Base-by-base conservation (phyloP, 2,888 invertebrate genomes). In the Bibio marci region DNA sequence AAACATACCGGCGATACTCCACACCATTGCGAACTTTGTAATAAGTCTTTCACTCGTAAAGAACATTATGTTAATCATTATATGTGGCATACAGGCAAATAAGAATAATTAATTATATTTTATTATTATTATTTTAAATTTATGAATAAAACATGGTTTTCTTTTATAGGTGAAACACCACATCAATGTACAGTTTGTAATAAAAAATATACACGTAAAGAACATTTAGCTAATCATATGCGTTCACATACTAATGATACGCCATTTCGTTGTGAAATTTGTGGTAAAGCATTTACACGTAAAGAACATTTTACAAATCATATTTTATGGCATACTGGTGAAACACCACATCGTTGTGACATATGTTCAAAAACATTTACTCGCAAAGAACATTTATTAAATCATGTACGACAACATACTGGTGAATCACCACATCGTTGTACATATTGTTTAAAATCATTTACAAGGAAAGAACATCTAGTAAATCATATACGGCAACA, bases 281-380 rank as follows among this genome's bases (percentile, higher is more conserved):
- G 86, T 64, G 81, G 83, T 60, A 86, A 86, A 65, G 79, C 81
- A 48, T 86, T 86, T 63, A 83, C 83, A 44, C 71, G 85, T 57
- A 86, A 85, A 67, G 86, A 86, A 66, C 85, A 86, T 64, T 83
- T 82, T 67, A 81, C 80, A 73, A 83, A 83, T 68, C 83, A 85
- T 66, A 82, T 85, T 60, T 70, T 85, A 72, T 83, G 83, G 83
- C 83, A 85, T 61, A 82, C 83, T 53, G 83, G 71, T 51, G 83
- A 85, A 65, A 82, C 83, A 42, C 83, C 83, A 43, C 83, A 83
- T 62, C 73, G 82, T 49, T 86, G 86, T 64, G 79, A 77, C 61
- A 85, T 76, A 66, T 86, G 86, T 63, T 75, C 80, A 50, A 86
- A 86, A 64, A 80, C 82, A 44, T 86, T 86, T 44, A 86, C 86